A percentile compares a stretch with the other conserved stretches of the same genome.
Conservation (phyloP, 1,140 invertebrate species). For the Listronotus bonariensis region DNA sequence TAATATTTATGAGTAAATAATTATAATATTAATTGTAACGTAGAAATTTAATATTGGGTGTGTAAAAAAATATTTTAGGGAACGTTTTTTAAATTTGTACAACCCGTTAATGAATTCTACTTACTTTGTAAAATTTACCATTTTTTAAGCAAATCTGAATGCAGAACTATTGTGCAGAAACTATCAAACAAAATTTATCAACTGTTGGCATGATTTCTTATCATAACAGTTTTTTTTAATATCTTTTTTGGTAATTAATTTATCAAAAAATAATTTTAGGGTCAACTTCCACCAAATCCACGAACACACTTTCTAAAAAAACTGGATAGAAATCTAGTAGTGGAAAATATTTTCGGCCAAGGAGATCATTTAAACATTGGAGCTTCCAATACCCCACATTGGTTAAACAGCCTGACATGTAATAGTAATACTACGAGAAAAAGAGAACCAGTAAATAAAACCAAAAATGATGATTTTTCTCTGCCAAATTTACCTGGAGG, state of each 20-base stretch:
- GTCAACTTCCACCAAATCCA: constrained; percentile 40
- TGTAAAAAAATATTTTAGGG: no score
- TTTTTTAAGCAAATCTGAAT: no score
- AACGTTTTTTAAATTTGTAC: no score
- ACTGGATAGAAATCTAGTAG: constrained; percentile 40
- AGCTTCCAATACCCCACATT: constrained; percentile 20
- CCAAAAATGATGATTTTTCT: constrained; percentile 55
- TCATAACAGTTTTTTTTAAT: no score
- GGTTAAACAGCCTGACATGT: constrained; percentile 33
- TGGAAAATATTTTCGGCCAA: constrained; percentile 41
- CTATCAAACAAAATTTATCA: no score
- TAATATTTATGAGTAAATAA: no score
- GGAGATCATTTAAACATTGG: constrained; percentile 30
- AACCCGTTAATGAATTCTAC: no score
- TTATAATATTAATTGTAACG: no score
- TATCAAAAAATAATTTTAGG: constrained; percentile 25
- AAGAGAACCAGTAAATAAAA: constrained; percentile 38
- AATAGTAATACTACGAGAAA: constrained; percentile 21
- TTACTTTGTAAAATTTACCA: no score
- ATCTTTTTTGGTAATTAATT: constrained; percentile 2
- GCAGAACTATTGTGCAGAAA: no score
- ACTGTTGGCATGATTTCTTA: no score
- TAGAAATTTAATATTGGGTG: no score
- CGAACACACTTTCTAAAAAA: constrained; percentile 47
- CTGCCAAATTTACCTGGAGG: constrained; percentile 60